Conservation (phyloP, 2,888 invertebrate species). For the Mesorhabditis belari region DNA sequence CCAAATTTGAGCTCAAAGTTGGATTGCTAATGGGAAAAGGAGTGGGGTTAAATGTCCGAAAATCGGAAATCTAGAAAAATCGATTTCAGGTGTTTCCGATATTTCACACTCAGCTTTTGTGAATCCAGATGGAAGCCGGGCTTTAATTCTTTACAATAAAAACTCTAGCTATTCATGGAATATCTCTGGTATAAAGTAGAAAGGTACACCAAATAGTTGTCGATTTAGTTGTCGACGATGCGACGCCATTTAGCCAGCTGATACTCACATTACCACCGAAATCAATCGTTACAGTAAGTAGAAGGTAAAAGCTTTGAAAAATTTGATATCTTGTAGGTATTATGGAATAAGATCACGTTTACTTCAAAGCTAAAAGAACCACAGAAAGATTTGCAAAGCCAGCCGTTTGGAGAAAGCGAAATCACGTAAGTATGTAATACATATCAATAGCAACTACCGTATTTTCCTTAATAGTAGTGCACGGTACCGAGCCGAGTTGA, state of each 20-base stretch:
- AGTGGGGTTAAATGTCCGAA: not conserved
- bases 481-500: too few relatives aligned
- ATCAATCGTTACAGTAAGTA: not conserved
- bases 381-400: too few relatives aligned
- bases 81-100: not conserved
- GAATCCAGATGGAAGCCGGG: not conserved
- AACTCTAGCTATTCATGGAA: not conserved
- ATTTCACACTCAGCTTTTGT: not conserved
- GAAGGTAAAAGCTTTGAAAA: not conserved
- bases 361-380: too few relatives aligned
- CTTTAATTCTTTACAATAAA: not conserved
- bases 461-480: too few relatives aligned
- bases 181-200: not conserved
- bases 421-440: constrained; percentile 5
- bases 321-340: too few relatives aligned
- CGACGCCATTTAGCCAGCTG: not conserved
- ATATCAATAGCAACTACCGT: too few relatives aligned
- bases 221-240: not conserved
- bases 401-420: constrained; percentile 11
- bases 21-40: too few relatives aligned
- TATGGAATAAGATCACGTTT: too few relatives aligned
- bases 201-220: not conserved
- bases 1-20: too few relatives aligned
- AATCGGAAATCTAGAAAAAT: not conserved
- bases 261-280: not conserved